A percentile compares a stretch with the other conserved stretches of the same genome.
Evolutionary conservation across 1,140 invertebrate species (phyloP).

Genomic region (Steinernema khuongi): DNA sequence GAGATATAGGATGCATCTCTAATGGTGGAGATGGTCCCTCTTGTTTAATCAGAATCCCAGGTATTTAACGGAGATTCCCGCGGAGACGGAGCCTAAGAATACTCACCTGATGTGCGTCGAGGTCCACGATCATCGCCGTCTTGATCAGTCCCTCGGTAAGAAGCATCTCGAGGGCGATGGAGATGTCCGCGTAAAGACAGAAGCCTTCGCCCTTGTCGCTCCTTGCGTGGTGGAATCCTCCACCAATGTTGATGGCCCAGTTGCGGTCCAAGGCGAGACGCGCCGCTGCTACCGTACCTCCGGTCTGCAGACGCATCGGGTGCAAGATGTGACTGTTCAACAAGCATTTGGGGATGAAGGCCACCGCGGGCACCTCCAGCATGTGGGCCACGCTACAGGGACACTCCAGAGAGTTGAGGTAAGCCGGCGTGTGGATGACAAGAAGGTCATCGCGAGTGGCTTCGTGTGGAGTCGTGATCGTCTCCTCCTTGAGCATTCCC

Average conservation of each 20-base stretch:
- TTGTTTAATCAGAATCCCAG: no score
- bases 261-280: slow-evolving; percentile 73
- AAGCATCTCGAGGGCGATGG: slow-evolving; percentile 69
- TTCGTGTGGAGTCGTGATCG: slow-evolving; percentile 65
- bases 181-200: slow-evolving; percentile 81
- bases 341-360: slow-evolving; percentile 72
- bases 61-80: slow-evolving; percentile 23
- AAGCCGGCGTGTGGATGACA: slow-evolving; percentile 69
- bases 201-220: slow-evolving; percentile 70
- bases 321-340: slow-evolving; percentile 72
- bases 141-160: slow-evolving; percentile 65
- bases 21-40: no score
- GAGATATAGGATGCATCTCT: no score
- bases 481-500: slow-evolving; percentile 59
- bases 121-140: slow-evolving; percentile 77
- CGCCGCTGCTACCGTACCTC: slow-evolving; percentile 72
- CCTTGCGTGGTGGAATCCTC: slow-evolving; percentile 69
- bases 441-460: slow-evolving; percentile 69
- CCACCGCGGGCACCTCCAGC: slow-evolving; percentile 71
- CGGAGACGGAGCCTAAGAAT: slow-evolving; percentile 26
- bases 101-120: slow-evolving; percentile 75
- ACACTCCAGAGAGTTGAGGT: slow-evolving; percentile 66
- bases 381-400: slow-evolving; percentile 68
- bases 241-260: slow-evolving; percentile 84
- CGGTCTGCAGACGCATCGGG: slow-evolving; percentile 70